A percentile compares a stretch with the other conserved stretches of the same genome.
Evolutionary conservation across 2,797 vertebrate species (phyloP).

Genomic region (Acrocephalus scirpaceus): DNA sequence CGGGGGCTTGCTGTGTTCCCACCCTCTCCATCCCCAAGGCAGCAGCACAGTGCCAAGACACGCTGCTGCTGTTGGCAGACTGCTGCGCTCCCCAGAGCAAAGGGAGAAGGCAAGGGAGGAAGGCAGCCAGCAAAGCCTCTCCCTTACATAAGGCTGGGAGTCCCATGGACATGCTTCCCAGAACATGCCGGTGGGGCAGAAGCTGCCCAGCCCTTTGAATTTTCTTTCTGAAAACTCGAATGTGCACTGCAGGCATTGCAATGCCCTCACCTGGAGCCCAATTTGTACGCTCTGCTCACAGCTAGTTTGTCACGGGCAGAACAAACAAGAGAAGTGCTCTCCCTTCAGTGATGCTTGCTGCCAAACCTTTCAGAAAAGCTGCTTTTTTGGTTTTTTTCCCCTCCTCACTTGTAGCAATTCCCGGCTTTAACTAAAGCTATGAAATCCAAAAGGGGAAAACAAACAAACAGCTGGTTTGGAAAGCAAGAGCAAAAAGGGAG

Average conservation of each 20-base stretch:
- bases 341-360: background rate
- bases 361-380: conserved; percentile 41
- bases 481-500: background rate
- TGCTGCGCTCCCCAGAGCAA: background rate
- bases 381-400: background rate
- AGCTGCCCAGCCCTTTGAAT: background rate
- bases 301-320: background rate
- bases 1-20: background rate
- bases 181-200: background rate
- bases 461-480: conserved; percentile 62
- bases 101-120: background rate
- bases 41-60: background rate
- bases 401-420: background rate
- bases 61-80: background rate
- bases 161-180: background rate
- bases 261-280: accelerated
- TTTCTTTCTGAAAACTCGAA: background rate
- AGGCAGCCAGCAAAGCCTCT: conserved; percentile 11
- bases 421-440: background rate
- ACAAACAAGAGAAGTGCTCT: background rate
- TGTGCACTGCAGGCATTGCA: accelerated
- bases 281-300: background rate
- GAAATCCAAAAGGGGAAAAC: conserved; percentile 33
- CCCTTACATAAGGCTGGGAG: background rate
- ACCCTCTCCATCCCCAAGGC: background rate